Evolutionary conservation across 2,888 invertebrate species (phyloP).

Genomic region (Sarcophaga caerulescens): DNA sequence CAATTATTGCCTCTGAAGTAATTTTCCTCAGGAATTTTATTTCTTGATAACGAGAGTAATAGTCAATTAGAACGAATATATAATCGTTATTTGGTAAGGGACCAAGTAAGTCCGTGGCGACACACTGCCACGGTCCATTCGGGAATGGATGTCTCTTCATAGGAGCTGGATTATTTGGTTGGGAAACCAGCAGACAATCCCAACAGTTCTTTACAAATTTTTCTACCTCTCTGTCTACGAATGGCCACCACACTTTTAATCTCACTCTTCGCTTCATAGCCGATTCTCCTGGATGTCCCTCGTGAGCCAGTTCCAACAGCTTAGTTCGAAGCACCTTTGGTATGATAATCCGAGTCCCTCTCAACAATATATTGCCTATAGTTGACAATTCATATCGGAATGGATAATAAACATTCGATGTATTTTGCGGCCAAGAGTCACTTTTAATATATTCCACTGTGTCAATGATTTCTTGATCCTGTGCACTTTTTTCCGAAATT

Average conservation of each 20-base stretch:
- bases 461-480: conserved; percentile 1
- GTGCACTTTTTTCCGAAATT: not conserved
- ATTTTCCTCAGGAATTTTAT: conserved; percentile 33
- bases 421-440: not conserved
- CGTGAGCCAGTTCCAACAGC: not conserved
- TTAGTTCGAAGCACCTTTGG: not conserved
- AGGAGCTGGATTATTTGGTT: not conserved
- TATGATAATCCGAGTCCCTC: too few relatives aligned
- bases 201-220: conserved; percentile 5
- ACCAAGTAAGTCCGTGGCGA: conserved; percentile 15
- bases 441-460: not conserved
- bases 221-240: conserved; percentile 39
- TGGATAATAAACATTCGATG: not conserved
- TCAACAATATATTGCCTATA: too few relatives aligned
- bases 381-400: not conserved
- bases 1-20: conserved; percentile 18
- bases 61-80: conserved; percentile 48
- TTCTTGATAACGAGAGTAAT: conserved; percentile 46
- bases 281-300: conserved; percentile 19
- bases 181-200: conserved; percentile 13
- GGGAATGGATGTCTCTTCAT: conserved; percentile 3
- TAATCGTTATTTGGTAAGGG: conserved; percentile 29
- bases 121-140: conserved; percentile 23
- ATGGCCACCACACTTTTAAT: conserved; percentile 35
- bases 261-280: conserved; percentile 33